phyloP scores from a whole-genome alignment of 2,888 invertebrate genomes.

The Pegoplata infirma region DNA sequence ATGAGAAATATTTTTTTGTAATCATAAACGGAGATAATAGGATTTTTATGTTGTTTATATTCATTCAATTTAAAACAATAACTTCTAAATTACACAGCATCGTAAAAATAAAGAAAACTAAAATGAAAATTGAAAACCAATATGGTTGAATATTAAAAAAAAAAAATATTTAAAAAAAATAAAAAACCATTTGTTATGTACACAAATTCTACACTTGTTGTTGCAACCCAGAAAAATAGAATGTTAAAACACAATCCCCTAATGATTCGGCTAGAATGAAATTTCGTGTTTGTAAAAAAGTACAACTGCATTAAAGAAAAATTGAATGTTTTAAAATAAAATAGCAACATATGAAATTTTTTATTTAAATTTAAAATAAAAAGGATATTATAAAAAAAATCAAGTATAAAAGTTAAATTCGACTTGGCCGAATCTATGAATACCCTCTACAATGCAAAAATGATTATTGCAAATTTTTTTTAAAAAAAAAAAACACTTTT shows the following conservation, averaged over 20 bases:
- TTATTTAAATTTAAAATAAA: no score
- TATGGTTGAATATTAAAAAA: background rate
- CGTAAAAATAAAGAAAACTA: background rate
- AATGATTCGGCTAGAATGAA: background rate
- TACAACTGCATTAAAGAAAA: background rate
- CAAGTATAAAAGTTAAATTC: no score
- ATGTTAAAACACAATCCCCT: background rate
- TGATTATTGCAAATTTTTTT: no score
- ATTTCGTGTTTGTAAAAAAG: no score
- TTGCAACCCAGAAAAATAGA: no score
- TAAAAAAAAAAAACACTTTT: no score
- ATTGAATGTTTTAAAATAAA: background rate
- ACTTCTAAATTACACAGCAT: constrained; percentile 39
- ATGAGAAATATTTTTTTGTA: background rate
- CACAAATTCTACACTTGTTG: background rate
- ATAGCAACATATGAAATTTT: no score
- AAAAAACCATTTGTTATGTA: constrained; percentile 17
- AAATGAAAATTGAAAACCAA: background rate
- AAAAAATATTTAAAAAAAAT: background rate
- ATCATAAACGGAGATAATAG: constrained; percentile 15
- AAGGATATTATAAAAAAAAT: no score
- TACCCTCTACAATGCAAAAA: no score
- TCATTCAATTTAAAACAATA: constrained; percentile 48
- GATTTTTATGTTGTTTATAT: constrained; percentile 33
- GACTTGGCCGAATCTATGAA: no score